phyloP scores from a whole-genome alignment of 2,888 invertebrate genomes.

The Ditula angustiorana region DNA sequence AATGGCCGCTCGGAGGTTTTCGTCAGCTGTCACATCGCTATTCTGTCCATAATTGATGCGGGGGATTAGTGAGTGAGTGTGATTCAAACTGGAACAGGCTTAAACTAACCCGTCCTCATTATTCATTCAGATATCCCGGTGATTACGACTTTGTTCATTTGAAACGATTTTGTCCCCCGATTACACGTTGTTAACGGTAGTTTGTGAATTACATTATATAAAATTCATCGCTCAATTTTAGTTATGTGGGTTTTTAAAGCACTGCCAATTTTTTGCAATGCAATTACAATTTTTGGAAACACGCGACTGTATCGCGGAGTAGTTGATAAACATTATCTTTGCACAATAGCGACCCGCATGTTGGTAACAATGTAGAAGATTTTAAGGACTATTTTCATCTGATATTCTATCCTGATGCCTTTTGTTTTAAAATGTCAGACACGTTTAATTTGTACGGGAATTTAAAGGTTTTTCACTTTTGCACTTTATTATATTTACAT shows the following conservation, averaged over 20 bases:
- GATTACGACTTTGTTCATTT: conserved; percentile 69
- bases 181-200: conserved; percentile 51
- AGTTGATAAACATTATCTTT: too few species aligned
- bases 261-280: neutral
- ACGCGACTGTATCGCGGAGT: neutral
- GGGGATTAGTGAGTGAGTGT: conserved; percentile 62
- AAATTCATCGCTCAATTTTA: neutral
- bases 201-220: neutral
- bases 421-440: neutral
- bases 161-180: conserved; percentile 63
- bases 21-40: conserved; percentile 60
- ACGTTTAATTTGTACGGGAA: too few species aligned
- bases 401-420: neutral
- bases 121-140: conserved; percentile 66
- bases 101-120: conserved; percentile 63
- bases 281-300: neutral
- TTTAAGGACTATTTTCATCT: neutral
- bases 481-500: too few species aligned
- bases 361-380: too few species aligned
- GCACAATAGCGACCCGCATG: too few species aligned
- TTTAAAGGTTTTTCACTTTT: too few species aligned
- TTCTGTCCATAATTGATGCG: conserved; percentile 68
- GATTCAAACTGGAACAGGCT: conserved; percentile 68
- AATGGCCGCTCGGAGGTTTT: conserved; percentile 56
- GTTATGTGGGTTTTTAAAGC: neutral